These are phyloP conservation scores for Keiferia lycopersicella DNA, from an alignment of 2,888 invertebrate species.

Conservation along the genomic window DNA sequence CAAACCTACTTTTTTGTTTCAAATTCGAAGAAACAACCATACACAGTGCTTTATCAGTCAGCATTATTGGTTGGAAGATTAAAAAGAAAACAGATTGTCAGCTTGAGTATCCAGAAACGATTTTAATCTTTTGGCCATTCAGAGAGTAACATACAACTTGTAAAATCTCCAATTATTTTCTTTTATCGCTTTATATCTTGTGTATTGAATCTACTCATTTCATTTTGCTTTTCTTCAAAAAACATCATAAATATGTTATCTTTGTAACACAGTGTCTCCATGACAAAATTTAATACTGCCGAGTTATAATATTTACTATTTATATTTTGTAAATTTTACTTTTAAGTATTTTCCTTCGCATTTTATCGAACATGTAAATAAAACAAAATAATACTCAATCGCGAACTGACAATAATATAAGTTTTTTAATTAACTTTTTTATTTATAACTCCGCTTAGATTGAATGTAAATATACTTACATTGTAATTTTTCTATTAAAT, in stretches of 20 bases:
- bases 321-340: constrained; percentile 35
- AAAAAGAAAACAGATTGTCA: no score
- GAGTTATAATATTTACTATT: constrained; percentile 16
- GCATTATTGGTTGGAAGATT: no score
- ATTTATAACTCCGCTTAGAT: constrained; percentile 61
- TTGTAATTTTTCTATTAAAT: constrained; percentile 68
- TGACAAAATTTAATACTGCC: constrained; percentile 20
- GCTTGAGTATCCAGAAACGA: no score
- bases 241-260: not conserved
- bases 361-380: constrained; percentile 58
- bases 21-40: no score
- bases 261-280: constrained; percentile 8
- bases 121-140: no score
- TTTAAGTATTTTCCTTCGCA: constrained; percentile 49
- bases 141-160: no score
- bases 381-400: constrained; percentile 67
- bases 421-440: constrained; percentile 63
- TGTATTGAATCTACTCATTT: no score
- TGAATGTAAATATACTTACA: constrained; percentile 68
- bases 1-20: no score
- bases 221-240: not conserved
- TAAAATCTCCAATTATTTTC: no score
- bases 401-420: constrained; percentile 80
- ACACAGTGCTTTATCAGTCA: no score
- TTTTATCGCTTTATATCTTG: no score